Conservation (phyloP, 2,113 vertebrate genomes). For the Rhizomys pruinosus region DNA sequence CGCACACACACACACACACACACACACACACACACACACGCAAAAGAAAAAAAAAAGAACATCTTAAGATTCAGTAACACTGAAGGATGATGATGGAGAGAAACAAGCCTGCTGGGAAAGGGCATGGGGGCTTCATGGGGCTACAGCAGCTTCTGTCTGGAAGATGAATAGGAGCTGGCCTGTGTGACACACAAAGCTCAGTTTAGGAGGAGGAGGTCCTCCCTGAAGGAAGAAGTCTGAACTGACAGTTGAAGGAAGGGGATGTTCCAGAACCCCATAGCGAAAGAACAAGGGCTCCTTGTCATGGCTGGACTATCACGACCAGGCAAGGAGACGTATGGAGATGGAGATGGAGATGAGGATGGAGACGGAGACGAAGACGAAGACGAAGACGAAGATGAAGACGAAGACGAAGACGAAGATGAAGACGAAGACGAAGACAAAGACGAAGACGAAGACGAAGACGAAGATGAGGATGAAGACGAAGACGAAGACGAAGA, state of each 20-base stretch:
- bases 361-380: too few relatives aligned
- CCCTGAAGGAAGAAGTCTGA: too few relatives aligned
- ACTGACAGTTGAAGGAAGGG: too few relatives aligned
- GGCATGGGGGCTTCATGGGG: background rate
- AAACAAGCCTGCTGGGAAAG: background rate
- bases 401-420: too few relatives aligned
- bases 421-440: too few relatives aligned
- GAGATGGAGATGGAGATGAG: background rate
- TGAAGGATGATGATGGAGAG: background rate
- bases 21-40: too few relatives aligned
- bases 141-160: background rate
- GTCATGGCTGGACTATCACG: background rate
- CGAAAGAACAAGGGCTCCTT: background rate
- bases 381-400: too few relatives aligned
- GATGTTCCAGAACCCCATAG: background rate
- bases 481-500: too few relatives aligned
- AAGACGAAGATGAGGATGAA: too few relatives aligned
- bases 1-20: too few relatives aligned
- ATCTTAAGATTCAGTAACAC: background rate
- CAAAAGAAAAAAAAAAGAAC: background rate
- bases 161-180: background rate
- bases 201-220: too few relatives aligned
- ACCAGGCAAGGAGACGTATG: background rate
- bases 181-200: background rate
- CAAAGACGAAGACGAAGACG: too few relatives aligned